phyloP scores from a whole-genome alignment of 2,797 vertebrate species.

The Danio tinwini region DNA sequence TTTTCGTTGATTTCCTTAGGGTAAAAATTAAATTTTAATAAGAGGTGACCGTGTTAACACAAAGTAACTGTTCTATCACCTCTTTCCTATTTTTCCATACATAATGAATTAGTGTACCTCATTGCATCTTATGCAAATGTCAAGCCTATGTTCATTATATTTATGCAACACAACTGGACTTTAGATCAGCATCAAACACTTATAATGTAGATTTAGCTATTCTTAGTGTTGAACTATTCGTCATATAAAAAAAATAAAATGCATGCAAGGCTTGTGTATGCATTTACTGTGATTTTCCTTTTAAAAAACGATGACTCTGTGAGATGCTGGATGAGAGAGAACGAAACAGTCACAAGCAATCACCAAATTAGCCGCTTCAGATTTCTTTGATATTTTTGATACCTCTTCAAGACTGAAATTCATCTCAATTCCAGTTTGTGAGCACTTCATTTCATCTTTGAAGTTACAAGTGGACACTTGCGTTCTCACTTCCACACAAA shows the following conservation, averaged over 20 bases:
- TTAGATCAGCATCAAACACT: too few relatives aligned
- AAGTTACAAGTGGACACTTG: constrained; percentile 45
- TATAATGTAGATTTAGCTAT: constrained; percentile 41
- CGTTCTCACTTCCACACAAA: constrained; percentile 28
- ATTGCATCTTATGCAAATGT: too few relatives aligned
- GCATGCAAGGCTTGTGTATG: constrained; percentile 22
- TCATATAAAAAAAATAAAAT: constrained; percentile 82
- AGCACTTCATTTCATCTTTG: constrained; percentile 44
- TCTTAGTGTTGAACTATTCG: constrained; percentile 95
- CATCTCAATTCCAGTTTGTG: constrained; percentile 27
- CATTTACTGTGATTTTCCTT: background rate
- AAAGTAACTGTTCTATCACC: too few relatives aligned
- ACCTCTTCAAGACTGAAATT: constrained; percentile 25
- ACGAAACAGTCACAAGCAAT: background rate
- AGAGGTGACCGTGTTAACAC: too few relatives aligned
- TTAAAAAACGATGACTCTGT: constrained; percentile 12
- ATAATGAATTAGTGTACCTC: too few relatives aligned
- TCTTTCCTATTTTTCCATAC: too few relatives aligned
- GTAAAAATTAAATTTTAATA: too few relatives aligned
- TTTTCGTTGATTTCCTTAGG: too few relatives aligned
- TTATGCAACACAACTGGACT: too few relatives aligned
- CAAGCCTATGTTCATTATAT: too few relatives aligned
- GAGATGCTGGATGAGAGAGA: constrained; percentile 3
- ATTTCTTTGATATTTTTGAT: constrained; percentile 40
- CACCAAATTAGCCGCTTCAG: constrained; percentile 17